Conservation (phyloP, 2,888 invertebrate genomes). For the Pollenia labialis region DNA sequence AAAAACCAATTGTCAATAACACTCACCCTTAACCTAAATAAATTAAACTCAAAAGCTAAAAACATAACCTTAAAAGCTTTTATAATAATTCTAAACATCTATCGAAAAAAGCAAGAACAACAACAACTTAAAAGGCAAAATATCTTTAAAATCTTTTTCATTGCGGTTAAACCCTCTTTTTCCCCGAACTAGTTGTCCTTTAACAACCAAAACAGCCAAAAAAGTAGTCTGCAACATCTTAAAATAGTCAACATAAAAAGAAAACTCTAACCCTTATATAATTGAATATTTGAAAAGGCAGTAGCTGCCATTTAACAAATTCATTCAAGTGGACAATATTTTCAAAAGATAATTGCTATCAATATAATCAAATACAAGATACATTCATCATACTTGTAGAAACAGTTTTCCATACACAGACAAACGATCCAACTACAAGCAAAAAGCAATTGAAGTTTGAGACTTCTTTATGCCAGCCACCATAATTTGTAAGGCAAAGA, state of each 20-base stretch:
- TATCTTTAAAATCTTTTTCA: slow-evolving; percentile 74
- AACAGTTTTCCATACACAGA: not conserved
- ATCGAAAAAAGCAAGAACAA: slow-evolving; percentile 69
- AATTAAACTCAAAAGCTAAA: not conserved
- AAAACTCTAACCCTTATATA: slow-evolving; percentile 69
- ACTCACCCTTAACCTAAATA: not conserved
- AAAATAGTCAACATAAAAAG: slow-evolving; percentile 65
- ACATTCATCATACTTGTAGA: slow-evolving; percentile 39
- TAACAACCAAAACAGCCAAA: slow-evolving; percentile 18
- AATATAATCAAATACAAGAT: slow-evolving; percentile 76
- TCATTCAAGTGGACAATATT: slow-evolving; percentile 77
- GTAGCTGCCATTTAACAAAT: slow-evolving; percentile 58
- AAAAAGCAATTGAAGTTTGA: slow-evolving; percentile 62
- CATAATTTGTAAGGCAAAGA: slow-evolving; percentile 54
- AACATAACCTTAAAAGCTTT: slow-evolving; percentile 7
- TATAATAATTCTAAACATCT: not conserved
- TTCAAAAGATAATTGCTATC: slow-evolving; percentile 82
- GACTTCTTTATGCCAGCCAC: slow-evolving; percentile 58
- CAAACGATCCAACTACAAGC: not conserved
- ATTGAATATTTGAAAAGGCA: slow-evolving; percentile 36
- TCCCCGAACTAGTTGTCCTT: slow-evolving; percentile 14
- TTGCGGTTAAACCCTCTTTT: slow-evolving; percentile 78
- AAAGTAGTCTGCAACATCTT: slow-evolving; percentile 49
- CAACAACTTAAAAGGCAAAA: slow-evolving; percentile 68
- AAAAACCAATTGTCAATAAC: slow-evolving; percentile 7